These are phyloP conservation scores for Dryobotodes eremita DNA, from an alignment of 2,888 invertebrate genomes.

Conservation along the genomic window DNA sequence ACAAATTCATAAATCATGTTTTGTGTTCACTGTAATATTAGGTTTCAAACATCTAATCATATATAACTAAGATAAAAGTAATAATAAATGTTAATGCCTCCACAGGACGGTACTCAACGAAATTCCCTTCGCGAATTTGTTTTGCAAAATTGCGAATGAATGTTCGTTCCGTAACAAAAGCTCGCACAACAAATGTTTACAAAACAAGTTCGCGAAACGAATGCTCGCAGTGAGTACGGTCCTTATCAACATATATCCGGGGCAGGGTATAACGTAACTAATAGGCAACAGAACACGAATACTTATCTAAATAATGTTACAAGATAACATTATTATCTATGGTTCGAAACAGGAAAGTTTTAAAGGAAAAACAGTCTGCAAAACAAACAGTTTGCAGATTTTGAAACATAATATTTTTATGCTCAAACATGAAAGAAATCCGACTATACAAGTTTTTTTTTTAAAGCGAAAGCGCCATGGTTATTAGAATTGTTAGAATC, in stretches of 20 bases:
- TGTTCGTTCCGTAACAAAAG: not conserved
- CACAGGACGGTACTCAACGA: not conserved
- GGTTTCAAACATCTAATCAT: not conserved
- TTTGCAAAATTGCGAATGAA: not conserved
- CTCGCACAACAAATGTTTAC: not conserved
- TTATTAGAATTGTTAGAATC: not conserved
- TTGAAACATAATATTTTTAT: not conserved
- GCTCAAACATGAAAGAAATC: not conserved
- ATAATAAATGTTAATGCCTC: not conserved
- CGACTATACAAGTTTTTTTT: not conserved
- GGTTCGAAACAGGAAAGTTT: not conserved
- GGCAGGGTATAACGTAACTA: not conserved
- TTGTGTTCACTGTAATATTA: not conserved
- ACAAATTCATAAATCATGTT: not conserved
- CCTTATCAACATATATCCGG: not conserved
- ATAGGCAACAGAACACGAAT: too few relatives aligned
- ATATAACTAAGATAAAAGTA: not conserved
- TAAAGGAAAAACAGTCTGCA: not conserved
- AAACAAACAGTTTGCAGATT: not conserved
- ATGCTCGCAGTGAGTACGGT: not conserved
- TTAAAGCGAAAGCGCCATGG: not conserved
- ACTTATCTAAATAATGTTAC: not conserved
- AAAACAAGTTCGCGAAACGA: not conserved
- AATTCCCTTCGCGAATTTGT: not conserved
- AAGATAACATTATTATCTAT: not conserved